Percentiles rank a stretch among this genome's conserved stretches.
These are phyloP conservation scores for Manis pentadactyla DNA, from an alignment of 2,797 vertebrate species.

Conservation along the genomic window DNA sequence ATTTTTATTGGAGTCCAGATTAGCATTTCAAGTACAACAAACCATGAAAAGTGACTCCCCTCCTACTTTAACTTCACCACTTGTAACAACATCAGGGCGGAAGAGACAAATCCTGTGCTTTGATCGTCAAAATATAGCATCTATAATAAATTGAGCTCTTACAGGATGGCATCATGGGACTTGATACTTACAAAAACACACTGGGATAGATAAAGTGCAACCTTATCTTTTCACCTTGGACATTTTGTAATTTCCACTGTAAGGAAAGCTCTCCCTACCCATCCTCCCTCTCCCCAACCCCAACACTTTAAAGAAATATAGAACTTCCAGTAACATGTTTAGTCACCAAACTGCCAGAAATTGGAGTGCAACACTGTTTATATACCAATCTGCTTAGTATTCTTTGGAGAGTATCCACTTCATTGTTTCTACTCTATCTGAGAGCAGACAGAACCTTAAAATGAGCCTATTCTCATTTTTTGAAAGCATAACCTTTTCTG, in stretches of 20 bases:
- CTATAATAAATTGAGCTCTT: slow-evolving; percentile 61
- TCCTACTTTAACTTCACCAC: background rate
- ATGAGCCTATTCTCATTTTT: slow-evolving; percentile 49
- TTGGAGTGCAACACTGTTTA: slow-evolving; percentile 68
- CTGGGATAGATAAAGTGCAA: slow-evolving; percentile 53
- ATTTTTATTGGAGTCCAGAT: slow-evolving; percentile 36
- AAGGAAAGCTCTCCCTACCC: background rate
- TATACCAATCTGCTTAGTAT: slow-evolving; percentile 79
- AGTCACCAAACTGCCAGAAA: slow-evolving; percentile 70
- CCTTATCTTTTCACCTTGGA: slow-evolving; percentile 57
- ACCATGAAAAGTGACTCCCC: background rate
- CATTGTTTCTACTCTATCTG: slow-evolving; percentile 67
- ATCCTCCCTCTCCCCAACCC: background rate
- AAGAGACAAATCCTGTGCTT: slow-evolving; percentile 55
- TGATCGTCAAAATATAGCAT: slow-evolving; percentile 40
- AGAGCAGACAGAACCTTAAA: slow-evolving; percentile 58
- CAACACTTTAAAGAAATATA: slow-evolving; percentile 45
- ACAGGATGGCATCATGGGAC: slow-evolving; percentile 59
- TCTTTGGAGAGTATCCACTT: slow-evolving; percentile 73
- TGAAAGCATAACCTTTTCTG: slow-evolving; percentile 73
- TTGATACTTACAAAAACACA: slow-evolving; percentile 55
- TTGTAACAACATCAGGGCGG: slow-evolving; percentile 20
- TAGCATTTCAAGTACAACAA: slow-evolving; percentile 69
- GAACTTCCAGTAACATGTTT: slow-evolving; percentile 72
- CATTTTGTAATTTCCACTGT: slow-evolving; percentile 49